Evolutionary conservation across 2,113 vertebrate species (phyloP).

Genomic region (Dolichallabes microphthalmus): DNA sequence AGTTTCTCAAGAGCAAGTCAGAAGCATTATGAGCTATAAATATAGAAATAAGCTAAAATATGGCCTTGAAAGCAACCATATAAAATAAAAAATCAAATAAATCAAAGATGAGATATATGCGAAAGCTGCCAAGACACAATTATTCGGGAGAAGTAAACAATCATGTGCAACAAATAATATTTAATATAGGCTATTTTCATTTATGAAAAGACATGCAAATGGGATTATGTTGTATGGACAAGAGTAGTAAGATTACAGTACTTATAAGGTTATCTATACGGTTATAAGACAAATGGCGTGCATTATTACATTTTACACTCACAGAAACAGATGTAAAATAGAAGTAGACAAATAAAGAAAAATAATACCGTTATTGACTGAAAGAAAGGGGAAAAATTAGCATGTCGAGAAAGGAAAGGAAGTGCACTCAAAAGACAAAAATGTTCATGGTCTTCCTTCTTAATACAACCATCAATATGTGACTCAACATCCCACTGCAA

Average conservation of each 20-base stretch:
- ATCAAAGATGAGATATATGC: background rate
- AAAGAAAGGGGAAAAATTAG: background rate
- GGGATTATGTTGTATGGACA: background rate
- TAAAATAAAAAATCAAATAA: background rate
- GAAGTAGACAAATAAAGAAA: background rate
- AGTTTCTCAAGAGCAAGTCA: background rate
- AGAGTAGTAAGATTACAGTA: no score
- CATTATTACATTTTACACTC: background rate
- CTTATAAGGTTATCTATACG: no score
- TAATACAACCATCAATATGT: background rate
- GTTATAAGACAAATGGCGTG: background rate
- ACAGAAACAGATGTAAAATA: background rate
- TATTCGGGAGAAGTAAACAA: background rate
- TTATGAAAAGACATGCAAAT: background rate
- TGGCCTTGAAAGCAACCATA: background rate
- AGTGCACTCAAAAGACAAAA: background rate
- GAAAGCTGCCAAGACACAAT: background rate
- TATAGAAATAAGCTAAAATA: background rate
- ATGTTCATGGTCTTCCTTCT: background rate
- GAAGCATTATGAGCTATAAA: background rate
- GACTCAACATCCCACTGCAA: background rate
- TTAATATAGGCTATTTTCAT: background rate
- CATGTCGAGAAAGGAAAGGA: background rate
- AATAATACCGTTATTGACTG: background rate
- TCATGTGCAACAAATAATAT: background rate